Conservation (phyloP, 2,888 invertebrate genomes). For the Pardosa pseudoannulata region DNA sequence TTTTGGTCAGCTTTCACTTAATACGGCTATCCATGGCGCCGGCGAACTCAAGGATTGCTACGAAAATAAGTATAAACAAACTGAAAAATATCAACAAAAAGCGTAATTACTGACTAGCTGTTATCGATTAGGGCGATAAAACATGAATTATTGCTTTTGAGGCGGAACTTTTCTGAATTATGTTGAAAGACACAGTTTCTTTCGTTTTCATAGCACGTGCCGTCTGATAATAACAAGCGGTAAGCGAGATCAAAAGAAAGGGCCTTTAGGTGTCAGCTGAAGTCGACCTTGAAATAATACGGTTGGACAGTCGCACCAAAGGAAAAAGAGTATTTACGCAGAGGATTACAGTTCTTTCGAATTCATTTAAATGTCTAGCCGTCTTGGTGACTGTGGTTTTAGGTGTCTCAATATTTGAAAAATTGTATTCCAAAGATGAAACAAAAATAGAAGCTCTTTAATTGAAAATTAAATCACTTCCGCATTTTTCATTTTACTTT, state of each 20-base stretch:
- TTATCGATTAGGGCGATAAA: conserved; percentile 10
- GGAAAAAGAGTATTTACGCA: background rate
- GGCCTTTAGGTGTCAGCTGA: background rate
- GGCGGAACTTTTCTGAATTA: conserved; percentile 5
- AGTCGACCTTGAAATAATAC: no score
- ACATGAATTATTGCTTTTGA: conserved; percentile 15
- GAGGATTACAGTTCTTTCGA: no score
- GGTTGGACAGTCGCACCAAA: background rate
- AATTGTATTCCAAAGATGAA: no score
- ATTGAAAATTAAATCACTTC: no score
- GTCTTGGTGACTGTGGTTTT: no score
- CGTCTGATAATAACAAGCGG: background rate
- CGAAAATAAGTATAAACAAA: conserved; percentile 13
- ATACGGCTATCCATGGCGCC: background rate
- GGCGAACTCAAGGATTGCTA: background rate
- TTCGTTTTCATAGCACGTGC: conserved; percentile 14
- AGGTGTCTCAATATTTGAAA: no score
- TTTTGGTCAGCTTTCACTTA: background rate
- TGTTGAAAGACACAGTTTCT: conserved; percentile 8
- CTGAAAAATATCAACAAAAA: conserved; percentile 17
- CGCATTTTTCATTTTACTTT: no score
- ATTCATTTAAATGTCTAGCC: no score
- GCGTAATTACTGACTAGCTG: conserved; percentile 4
- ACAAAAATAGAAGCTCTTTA: no score
- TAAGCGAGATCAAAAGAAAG: background rate